A percentile compares a stretch with the other conserved stretches of the same genome.
These are phyloP conservation scores for Saccostrea echinata DNA, from an alignment of 1,140 invertebrate species.

Conservation along the genomic window DNA sequence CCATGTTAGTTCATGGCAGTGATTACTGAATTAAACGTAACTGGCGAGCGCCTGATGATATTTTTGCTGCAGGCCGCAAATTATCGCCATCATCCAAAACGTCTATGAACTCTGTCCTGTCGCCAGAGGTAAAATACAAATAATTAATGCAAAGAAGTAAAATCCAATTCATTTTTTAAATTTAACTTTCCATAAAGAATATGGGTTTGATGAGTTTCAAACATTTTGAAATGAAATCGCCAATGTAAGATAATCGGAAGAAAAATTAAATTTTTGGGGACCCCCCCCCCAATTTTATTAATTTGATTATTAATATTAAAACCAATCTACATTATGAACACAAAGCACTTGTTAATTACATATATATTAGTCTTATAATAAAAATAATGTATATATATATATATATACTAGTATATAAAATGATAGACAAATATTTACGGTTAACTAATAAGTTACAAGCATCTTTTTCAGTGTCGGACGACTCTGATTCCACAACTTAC, in stretches of 20 bases:
- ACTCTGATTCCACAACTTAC: not conserved
- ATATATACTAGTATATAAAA: too few species aligned
- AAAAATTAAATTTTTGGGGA: too few species aligned
- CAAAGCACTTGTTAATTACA: too few species aligned
- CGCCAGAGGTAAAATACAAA: constrained; percentile 12
- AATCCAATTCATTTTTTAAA: not conserved
- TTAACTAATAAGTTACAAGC: not conserved
- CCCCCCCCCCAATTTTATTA: too few species aligned
- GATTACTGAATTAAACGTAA: constrained; percentile 10
- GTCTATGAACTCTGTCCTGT: not conserved
- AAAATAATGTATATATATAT: too few species aligned
- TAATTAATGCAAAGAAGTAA: not conserved
- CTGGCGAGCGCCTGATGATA: not conserved
- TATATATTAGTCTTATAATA: too few species aligned
- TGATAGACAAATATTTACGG: too few species aligned
- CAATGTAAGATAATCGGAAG: not conserved
- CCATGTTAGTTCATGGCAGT: constrained; percentile 26
- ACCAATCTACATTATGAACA: too few species aligned
- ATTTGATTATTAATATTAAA: too few species aligned
- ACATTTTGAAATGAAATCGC: not conserved
- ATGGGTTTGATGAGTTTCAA: not conserved
- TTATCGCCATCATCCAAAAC: constrained; percentile 4
- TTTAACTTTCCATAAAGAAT: not conserved
- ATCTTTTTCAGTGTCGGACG: not conserved
- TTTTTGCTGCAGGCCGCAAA: constrained; percentile 24